Percentiles rank a stretch among this genome's conserved stretches.
These are phyloP conservation scores for Neodon shergylaensis DNA, from an alignment of 2,113 vertebrate species.

Conservation along the genomic window DNA sequence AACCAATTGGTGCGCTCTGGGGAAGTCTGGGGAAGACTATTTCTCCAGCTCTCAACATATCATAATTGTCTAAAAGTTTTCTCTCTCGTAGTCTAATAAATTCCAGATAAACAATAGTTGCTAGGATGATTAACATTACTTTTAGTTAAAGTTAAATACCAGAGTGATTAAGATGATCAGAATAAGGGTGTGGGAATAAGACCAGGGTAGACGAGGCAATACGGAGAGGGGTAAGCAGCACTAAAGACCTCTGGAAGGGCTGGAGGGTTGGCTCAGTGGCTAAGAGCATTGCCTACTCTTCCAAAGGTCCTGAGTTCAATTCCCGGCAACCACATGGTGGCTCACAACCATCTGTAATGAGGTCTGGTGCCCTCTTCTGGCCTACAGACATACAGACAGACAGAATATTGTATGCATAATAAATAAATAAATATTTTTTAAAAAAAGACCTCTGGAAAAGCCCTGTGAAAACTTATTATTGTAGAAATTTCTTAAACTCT, in stretches of 20 bases:
- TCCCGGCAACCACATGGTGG: too few species aligned
- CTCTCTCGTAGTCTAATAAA: background rate
- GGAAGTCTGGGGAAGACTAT: too few species aligned
- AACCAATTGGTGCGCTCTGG: too few species aligned
- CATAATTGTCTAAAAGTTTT: background rate
- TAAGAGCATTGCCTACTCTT: too few species aligned
- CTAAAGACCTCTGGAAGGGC: background rate
- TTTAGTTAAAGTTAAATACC: slow-evolving; percentile 33
- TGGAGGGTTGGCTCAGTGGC: too few species aligned
- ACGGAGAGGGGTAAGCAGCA: background rate
- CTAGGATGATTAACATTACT: slow-evolving; percentile 17
- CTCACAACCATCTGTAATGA: too few species aligned
- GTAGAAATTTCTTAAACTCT: background rate
- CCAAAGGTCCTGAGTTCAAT: too few species aligned
- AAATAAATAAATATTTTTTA: too few species aligned
- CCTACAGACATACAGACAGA: too few species aligned
- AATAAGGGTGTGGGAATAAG: background rate
- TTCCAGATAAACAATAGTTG: background rate
- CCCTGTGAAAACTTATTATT: background rate
- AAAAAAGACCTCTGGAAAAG: too few species aligned
- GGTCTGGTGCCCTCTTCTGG: too few species aligned
- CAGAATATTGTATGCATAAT: too few species aligned
- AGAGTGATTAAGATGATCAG: background rate
- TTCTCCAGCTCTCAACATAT: background rate
- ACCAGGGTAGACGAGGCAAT: background rate